These are phyloP conservation scores for Origma solitaria DNA, from an alignment of 2,113 vertebrate species.

Conservation along the genomic window DNA sequence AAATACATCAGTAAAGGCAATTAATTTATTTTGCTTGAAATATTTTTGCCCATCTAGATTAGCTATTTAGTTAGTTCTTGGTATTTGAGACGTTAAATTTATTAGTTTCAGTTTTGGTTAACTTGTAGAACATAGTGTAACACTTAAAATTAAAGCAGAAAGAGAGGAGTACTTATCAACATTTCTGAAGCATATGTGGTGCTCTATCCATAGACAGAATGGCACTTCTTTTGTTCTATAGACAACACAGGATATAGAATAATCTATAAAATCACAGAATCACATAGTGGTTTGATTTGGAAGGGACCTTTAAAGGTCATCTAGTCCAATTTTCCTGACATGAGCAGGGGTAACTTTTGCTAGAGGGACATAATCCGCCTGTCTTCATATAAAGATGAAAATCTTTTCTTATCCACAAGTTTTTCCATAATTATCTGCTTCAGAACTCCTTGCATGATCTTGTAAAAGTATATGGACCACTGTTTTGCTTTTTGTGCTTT, in stretches of 20 bases:
- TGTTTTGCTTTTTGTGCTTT: background rate
- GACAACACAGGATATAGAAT: background rate
- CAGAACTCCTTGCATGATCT: background rate
- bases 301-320: background rate
- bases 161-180: background rate
- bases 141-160: background rate
- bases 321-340: background rate
- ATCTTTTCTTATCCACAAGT: background rate
- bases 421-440: background rate
- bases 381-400: background rate
- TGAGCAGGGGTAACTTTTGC: background rate
- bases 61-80: background rate
- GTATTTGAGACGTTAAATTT: background rate
- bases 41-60: background rate
- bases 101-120: background rate
- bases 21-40: background rate
- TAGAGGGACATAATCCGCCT: background rate
- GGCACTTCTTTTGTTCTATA: background rate
- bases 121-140: background rate
- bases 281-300: background rate
- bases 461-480: background rate
- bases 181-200: background rate
- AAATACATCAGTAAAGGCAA: background rate
- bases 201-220: background rate
- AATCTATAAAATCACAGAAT: background rate